Base-by-base conservation (phyloP, 2,888 invertebrate genomes). In the Meteorus colon region DNA sequence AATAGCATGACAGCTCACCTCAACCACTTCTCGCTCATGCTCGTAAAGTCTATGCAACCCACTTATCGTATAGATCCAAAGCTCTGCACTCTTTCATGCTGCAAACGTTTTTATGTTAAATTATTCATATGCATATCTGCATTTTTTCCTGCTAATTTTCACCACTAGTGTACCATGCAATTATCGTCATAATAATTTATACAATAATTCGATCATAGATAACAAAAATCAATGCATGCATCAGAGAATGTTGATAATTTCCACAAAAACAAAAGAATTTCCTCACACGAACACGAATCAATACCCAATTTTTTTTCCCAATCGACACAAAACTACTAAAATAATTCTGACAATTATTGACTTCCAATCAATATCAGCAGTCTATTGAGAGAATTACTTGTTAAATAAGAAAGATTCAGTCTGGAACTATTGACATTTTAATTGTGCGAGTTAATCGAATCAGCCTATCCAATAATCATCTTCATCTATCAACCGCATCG, bases 101-200 rank as follows among this genome's bases (percentile, higher is more conserved):
- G 73, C 74, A 77, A 71, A 37, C 4, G 8, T n/a, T 60, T 59
- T 79, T 73, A 72, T 71, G 75, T 74, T 80, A 72, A 79, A 80
- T 79, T 77, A 79, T 80, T 80, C 80, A 80, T 80, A 65, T 70
- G 48, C 68, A 63, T 68, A 62, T 29, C 73, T 74, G 34, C 76
- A 73, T 29, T 65, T 66, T 24, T 60, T 31, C 37, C 65, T 37
- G 65, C 19, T 24, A 65, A 65, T 65, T 65, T 37, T 19, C 19
- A 34, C 8, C 65, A 37, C n/a, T 3, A 6, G 31, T 65, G 4
- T 37, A 41, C 12, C 16, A 37, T 34, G 19, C 19, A 65, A 65
- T 65, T 41, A 37, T 62, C 16, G 65, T 65, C 24, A 19, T 34
- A 37, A 34, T 37, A 37, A 65, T 65, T 34, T n/a, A 63, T 34